Evolutionary conservation across 2,113 vertebrate genomes (phyloP).

Genomic region (Dipodomys stephensi): DNA sequence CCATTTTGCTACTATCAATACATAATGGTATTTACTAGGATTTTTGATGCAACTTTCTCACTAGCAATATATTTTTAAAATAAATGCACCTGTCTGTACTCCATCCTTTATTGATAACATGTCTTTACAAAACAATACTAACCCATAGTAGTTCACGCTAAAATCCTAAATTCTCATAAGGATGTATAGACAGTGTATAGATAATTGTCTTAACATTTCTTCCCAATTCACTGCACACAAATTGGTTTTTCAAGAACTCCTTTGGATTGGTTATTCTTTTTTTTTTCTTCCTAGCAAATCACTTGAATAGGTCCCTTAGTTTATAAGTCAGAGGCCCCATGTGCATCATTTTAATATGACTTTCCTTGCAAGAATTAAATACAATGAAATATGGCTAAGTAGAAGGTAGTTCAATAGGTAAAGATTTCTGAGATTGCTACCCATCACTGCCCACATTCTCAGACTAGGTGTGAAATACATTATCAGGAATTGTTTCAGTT

Average conservation of each 20-base stretch:
- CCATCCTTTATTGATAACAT: background rate
- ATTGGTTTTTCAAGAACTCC: conserved; percentile 34
- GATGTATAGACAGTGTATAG: background rate
- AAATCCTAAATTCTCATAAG: background rate
- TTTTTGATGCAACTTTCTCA: conserved; percentile 21
- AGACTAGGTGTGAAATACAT: background rate
- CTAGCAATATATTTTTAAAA: background rate
- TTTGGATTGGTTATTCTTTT: background rate
- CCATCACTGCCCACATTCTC: background rate
- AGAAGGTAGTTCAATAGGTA: background rate
- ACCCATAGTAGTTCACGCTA: background rate
- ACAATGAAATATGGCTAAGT: background rate
- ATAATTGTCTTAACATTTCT: background rate
- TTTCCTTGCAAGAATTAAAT: background rate
- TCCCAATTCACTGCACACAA: background rate
- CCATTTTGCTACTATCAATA: background rate
- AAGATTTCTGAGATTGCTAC: background rate
- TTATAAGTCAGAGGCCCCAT: background rate
- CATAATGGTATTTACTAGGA: background rate
- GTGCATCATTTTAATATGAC: background rate
- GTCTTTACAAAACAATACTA: background rate
- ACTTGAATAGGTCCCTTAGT: background rate
- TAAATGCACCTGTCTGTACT: background rate
- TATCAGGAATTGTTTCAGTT: background rate
- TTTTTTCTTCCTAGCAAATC: background rate